phyloP scores from a whole-genome alignment of 2,888 invertebrate genomes.

The Pteria penguin region DNA sequence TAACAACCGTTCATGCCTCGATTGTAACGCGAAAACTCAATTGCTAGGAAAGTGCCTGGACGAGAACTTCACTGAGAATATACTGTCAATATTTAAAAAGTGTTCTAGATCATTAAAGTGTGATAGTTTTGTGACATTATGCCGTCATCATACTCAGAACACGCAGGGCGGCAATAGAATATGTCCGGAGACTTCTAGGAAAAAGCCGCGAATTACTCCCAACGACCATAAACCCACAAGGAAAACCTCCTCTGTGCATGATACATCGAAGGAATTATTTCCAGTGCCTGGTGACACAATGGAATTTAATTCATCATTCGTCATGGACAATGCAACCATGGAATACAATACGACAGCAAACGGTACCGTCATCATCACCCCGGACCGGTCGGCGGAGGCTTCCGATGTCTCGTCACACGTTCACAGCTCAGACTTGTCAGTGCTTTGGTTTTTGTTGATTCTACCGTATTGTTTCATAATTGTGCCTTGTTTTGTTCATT shows the following conservation, averaged over 20 bases:
- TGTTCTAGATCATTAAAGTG: not conserved
- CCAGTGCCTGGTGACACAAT: not conserved
- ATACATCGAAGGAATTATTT: too few species aligned
- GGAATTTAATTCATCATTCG: not conserved
- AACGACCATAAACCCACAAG: too few species aligned
- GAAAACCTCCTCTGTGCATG: too few species aligned
- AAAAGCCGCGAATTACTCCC: too few species aligned
- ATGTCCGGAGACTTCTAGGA: too few species aligned
- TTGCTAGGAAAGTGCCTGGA: not conserved
- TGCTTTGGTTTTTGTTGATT: not conserved
- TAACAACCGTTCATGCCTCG: not conserved
- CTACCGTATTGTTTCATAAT: not conserved
- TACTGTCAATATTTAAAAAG: not conserved
- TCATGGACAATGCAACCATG: not conserved
- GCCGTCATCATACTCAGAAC: too few species aligned
- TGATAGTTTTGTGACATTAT: not conserved
- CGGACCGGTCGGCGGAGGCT: not conserved
- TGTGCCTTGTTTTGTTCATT: not conserved
- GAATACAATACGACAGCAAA: not conserved
- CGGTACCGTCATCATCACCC: not conserved
- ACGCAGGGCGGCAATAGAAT: too few species aligned
- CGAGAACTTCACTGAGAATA: not conserved
- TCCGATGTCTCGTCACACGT: not conserved
- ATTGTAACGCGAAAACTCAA: not conserved
- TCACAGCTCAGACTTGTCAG: not conserved